Evolutionary conservation across 2,797 vertebrate species (phyloP).

Genomic region (Phaenicophaeus curvirostris): DNA sequence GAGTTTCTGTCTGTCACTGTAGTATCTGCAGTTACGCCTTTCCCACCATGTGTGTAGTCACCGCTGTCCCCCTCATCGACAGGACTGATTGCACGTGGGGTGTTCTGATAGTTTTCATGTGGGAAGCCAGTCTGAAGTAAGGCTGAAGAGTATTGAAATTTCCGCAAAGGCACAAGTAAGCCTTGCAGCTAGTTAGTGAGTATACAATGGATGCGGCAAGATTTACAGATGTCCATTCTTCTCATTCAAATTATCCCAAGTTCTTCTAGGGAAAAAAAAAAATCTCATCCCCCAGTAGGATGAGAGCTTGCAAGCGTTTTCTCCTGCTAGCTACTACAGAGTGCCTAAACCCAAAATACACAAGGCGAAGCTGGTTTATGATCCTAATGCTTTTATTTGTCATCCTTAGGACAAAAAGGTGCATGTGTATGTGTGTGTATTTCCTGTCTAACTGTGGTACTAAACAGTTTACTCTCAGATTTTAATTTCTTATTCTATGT

Average conservation of each 20-base stretch:
- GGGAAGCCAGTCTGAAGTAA: neutral
- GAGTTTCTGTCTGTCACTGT: neutral
- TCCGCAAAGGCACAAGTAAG: neutral
- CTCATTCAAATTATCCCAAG: neutral
- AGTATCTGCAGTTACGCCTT: accelerated
- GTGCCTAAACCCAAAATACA: neutral
- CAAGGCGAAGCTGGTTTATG: neutral
- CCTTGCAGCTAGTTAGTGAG: neutral
- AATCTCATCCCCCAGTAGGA: too few species aligned
- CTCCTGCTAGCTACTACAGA: neutral
- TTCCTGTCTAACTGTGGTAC: neutral
- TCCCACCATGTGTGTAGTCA: neutral
- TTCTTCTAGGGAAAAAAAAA: neutral
- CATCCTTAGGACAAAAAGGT: neutral
- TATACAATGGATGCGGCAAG: neutral
- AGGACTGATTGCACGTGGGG: neutral
- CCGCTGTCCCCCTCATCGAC: neutral
- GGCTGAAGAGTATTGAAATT: neutral
- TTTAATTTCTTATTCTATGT: neutral
- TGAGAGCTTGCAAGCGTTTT: neutral
- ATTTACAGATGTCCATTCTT: neutral
- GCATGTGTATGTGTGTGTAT: neutral
- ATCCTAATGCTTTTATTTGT: neutral
- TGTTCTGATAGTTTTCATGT: neutral
- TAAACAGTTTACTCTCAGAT: neutral